Percentiles rank a stretch among this genome's conserved stretches.
Evolutionary conservation across 2,113 vertebrate genomes (phyloP).

Genomic region (Anseranas semipalmata): DNA sequence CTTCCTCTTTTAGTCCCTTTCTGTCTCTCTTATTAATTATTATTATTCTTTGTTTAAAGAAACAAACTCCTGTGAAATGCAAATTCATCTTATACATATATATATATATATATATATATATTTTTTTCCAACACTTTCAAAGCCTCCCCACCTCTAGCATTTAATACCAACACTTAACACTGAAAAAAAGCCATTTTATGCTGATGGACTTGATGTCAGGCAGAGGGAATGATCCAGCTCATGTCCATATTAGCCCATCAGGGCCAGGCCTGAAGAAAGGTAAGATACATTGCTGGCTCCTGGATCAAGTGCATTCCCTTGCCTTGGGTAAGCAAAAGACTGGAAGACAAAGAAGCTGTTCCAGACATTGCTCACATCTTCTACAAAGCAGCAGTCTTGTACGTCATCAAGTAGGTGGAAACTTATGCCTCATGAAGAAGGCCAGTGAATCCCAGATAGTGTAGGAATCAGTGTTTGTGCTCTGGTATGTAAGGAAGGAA

Average conservation of each 20-base stretch:
- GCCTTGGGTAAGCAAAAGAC: neutral
- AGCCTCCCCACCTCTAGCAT: neutral
- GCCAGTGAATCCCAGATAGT: neutral
- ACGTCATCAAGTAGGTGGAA: neutral
- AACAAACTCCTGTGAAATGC: neutral
- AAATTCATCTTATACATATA: neutral
- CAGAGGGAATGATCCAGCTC: neutral
- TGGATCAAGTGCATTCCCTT: neutral
- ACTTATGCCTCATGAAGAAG: neutral
- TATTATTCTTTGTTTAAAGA: neutral
- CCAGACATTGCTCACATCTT: neutral
- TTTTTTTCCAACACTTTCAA: neutral
- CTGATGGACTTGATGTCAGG: neutral
- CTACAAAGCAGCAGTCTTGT: neutral
- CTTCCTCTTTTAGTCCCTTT: neutral
- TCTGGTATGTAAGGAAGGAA: neutral
- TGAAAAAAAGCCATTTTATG: neutral
- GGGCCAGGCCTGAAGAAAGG: neutral
- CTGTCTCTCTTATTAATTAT: too few species aligned
- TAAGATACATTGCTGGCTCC: neutral
- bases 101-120: too few species aligned
- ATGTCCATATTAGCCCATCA: neutral
- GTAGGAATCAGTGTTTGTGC: rapidly evolving
- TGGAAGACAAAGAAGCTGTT: neutral
- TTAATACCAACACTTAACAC: neutral